Conservation (phyloP, 2,797 vertebrate genomes). For the Capromys pilorides region DNA sequence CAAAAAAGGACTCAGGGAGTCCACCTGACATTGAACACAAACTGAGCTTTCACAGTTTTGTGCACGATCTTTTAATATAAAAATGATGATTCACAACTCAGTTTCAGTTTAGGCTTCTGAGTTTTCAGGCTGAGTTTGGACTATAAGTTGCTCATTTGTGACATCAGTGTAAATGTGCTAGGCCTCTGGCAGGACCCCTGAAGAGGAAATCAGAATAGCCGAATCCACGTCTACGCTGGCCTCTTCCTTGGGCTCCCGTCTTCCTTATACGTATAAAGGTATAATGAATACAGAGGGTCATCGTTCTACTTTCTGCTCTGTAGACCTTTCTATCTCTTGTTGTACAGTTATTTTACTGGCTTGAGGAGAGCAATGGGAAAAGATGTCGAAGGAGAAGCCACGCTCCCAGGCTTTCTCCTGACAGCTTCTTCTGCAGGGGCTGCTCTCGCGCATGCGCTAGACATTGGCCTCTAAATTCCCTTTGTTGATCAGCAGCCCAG, state of each 20-base stretch:
- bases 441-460: background rate
- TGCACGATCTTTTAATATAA: background rate
- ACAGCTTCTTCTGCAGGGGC: background rate
- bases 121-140: background rate
- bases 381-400: background rate
- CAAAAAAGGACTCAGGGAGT: background rate
- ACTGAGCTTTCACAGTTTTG: background rate
- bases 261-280: background rate
- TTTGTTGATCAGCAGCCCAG: background rate
- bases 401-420: background rate
- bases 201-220: background rate
- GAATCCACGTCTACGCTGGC: background rate
- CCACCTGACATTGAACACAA: background rate
- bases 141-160: background rate
- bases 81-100: background rate
- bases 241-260: background rate
- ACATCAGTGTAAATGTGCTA: background rate
- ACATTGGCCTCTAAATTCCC: too few species aligned
- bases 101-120: background rate
- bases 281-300: too few species aligned
- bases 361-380: background rate
- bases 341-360: background rate
- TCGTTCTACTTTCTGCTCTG: background rate
- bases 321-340: background rate
- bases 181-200: background rate